phyloP scores from a whole-genome alignment of 2,888 invertebrate genomes.

The Brachyopa scutellaris region DNA sequence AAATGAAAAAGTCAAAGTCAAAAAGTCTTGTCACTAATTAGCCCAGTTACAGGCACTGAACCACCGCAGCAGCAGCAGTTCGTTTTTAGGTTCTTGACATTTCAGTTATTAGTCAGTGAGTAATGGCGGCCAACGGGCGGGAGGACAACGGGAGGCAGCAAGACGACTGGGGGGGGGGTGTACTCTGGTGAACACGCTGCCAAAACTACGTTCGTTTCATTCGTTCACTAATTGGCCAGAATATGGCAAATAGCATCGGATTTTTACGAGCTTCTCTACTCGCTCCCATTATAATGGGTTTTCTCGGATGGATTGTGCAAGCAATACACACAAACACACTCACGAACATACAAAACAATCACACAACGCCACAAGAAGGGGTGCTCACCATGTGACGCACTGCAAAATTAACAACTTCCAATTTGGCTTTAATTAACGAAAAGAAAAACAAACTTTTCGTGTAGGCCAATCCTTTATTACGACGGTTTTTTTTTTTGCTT shows the following conservation, averaged over 20 bases:
- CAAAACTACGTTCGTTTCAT: constrained; percentile 71
- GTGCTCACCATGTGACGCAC: constrained; percentile 69
- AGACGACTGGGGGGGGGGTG: not conserved
- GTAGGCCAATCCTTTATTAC: constrained; percentile 72
- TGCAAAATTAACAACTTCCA: constrained; percentile 73
- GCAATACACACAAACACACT: constrained; percentile 3
- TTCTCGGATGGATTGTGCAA: constrained; percentile 70
- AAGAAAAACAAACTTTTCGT: constrained; percentile 72
- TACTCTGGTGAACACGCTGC: constrained; percentile 59
- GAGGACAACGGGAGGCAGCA: not conserved
- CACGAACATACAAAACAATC: not conserved
- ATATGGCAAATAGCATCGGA: constrained; percentile 72
- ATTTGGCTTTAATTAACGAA: constrained; percentile 73
- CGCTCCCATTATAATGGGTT: constrained; percentile 67
- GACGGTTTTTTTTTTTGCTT: constrained; percentile 17
- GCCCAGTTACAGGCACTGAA: constrained; percentile 71
- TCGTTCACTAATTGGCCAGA: constrained; percentile 72
- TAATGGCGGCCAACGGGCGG: constrained; percentile 32
- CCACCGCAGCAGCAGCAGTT: constrained; percentile 57
- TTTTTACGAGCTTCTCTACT: constrained; percentile 69
- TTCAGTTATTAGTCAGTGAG: constrained; percentile 69
- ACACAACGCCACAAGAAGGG: constrained; percentile 17
- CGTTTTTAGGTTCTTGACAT: constrained; percentile 72
- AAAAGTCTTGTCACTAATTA: constrained; percentile 73
- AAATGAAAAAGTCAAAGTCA: constrained; percentile 68